These are phyloP conservation scores for Ispidina lecontei DNA, from an alignment of 2,797 vertebrate species.

Conservation along the genomic window DNA sequence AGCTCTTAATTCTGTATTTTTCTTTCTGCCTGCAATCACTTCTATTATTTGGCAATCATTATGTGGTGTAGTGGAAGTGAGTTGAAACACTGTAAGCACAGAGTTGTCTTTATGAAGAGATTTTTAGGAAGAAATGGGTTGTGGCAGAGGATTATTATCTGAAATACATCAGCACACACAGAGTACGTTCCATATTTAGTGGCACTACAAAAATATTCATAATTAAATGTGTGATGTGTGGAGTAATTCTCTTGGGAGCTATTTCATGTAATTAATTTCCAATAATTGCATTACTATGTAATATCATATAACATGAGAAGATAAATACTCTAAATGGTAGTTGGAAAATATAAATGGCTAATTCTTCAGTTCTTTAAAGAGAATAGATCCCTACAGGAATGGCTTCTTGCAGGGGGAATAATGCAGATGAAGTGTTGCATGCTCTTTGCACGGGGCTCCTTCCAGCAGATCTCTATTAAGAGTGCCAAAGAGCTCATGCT, in stretches of 20 bases:
- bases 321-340: not conserved
- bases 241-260: not conserved
- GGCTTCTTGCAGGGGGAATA: not conserved
- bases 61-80: conserved; percentile 7
- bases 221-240: conserved; percentile 9
- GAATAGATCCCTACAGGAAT: not conserved
- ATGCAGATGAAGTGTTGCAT: not conserved
- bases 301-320: not conserved
- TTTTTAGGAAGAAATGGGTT: conserved; percentile 24
- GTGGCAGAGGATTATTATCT: conserved; percentile 21
- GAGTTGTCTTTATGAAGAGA: conserved; percentile 18
- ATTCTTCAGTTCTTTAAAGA: not conserved
- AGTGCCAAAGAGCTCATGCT: not conserved
- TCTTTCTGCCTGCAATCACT: conserved; percentile 11
- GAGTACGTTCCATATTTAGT: conserved; percentile 1
- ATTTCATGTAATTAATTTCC: conserved; percentile 38
- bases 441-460: not conserved
- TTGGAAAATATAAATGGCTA: not conserved
- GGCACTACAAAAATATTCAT: not conserved
- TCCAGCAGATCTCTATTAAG: not conserved
- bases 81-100: not conserved
- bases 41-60: conserved; percentile 48
- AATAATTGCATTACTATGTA: not conserved
- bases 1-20: conserved; percentile 37
- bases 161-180: not conserved